Percentiles rank a stretch among this genome's conserved stretches.
phyloP scores from a whole-genome alignment of 2,888 invertebrate genomes.

The Octonoba sinensis region DNA sequence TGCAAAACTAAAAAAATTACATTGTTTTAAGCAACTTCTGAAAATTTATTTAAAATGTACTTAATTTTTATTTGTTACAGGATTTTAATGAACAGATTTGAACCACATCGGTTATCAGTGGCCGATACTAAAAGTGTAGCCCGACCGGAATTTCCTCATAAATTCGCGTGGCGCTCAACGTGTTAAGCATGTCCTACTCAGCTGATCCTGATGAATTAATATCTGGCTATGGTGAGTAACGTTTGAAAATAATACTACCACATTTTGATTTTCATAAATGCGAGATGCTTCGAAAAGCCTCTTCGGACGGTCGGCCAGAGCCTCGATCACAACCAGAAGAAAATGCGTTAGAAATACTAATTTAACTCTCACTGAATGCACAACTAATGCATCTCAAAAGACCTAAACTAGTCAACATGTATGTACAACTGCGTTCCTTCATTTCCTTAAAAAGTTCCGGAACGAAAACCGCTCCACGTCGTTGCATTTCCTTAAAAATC shows the following conservation, averaged over 20 bases:
- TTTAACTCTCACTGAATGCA: constrained; percentile 16
- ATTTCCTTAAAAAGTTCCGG: constrained; percentile 13
- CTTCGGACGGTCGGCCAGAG: neutral
- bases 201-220: no score
- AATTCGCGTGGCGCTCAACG: no score
- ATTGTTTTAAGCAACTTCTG: no score
- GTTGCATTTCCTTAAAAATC: constrained; percentile 36
- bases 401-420: constrained; percentile 44
- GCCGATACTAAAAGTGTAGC: no score
- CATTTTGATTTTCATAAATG: neutral
- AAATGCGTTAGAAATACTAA: constrained; percentile 54
- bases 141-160: no score
- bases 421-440: constrained; percentile 35
- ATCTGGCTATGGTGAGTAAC: neutral
- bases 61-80: no score
- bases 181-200: no score
- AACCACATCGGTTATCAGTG: no score
- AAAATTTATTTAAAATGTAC: no score
- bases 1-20: no score
- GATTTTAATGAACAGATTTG: no score
- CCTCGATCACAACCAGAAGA: constrained; percentile 15
- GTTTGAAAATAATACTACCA: neutral
- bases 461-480: constrained; percentile 20
- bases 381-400: constrained; percentile 32
- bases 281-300: neutral